Percentiles rank a stretch among this genome's conserved stretches.
Evolutionary conservation across 2,888 invertebrate genomes (phyloP).

Genomic region (Allygus modestus): DNA sequence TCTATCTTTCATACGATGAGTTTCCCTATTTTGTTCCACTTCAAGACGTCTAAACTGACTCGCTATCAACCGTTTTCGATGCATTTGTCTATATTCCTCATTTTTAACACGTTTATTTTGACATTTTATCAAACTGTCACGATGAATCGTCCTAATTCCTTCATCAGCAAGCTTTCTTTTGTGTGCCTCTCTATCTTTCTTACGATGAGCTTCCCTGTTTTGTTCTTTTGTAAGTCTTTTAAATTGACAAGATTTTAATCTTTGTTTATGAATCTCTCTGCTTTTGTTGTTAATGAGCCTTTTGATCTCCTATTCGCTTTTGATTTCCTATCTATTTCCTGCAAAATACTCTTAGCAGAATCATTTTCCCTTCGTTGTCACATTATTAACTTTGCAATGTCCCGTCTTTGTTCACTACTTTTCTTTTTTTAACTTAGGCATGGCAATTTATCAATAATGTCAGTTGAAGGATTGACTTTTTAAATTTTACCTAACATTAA

Average conservation of each 20-base stretch:
- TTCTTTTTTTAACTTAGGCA: constrained; percentile 2
- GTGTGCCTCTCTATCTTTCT: too few relatives aligned
- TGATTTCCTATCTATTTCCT: too few relatives aligned
- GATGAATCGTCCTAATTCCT: too few relatives aligned
- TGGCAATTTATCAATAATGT: too few relatives aligned
- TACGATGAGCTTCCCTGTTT: too few relatives aligned
- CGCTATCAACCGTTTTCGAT: not conserved
- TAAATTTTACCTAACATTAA: too few relatives aligned
- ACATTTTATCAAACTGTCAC: too few relatives aligned
- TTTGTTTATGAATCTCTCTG: not conserved
- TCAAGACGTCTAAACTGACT: not conserved
- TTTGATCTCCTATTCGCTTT: not conserved
- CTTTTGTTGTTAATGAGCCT: not conserved
- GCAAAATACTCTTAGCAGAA: not conserved
- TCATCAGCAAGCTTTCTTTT: too few relatives aligned
- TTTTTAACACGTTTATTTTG: not conserved
- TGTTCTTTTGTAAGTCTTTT: not conserved
- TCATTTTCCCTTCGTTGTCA: not conserved
- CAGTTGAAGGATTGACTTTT: too few relatives aligned
- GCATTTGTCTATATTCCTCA: not conserved
- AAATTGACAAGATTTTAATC: too few relatives aligned
- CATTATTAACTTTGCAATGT: not conserved
- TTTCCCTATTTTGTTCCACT: not conserved
- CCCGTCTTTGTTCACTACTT: not conserved
- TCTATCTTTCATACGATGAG: too few relatives aligned